Evolutionary conservation across 64 coral and sea anemone species (phyloP), one percentile per base, ranked within the genome.

Genomic region (Hydrozoanthus tunicans): DNA sequence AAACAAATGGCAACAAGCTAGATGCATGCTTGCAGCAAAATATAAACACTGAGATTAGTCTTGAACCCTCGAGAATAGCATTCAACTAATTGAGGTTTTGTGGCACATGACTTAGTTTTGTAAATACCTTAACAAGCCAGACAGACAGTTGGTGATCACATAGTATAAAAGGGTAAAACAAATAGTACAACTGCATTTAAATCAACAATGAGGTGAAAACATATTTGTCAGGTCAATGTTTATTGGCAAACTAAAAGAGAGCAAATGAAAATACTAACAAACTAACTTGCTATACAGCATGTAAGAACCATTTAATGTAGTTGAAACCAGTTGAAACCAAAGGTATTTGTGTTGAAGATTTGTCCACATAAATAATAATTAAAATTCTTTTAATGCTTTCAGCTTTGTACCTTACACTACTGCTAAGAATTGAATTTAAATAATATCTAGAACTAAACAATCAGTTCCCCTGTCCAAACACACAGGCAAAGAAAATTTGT

Each of bases 151-250:
- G 32, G 32, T 43, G 32, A 43, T 43, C 32, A 43, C 32, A 43
- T 43, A 43, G 8, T 68, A 13, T 10, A 43, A 10, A 17, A 78
- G 52, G 53, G 53, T 15, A 56, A 78, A 56, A 79, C n/a, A 3
- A 82, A 65, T 56, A 51, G 13, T 27, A 64, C 59, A 66, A 83
- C 27, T 66, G 6, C 52, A 53, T 54, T 17, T 67, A 83, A 43
- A 83, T 79, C 77, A 83, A 65, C 62, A 83, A 51, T 53, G 13
- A 83, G 27, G 43, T 26, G 6, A 6, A 83, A 83, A 51, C n/a
- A 51, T 83, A 64, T 51, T 43, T 6, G 15, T n/a, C 15, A 14
- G 10, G 23, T 57, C 68, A 71, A 71, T 58, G 54, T 23, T 58
- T 26, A 79, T 79, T 79, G 8, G 17, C 17, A 79, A 69, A 63